A percentile compares a stretch with the other conserved stretches of the same genome.
Evolutionary conservation across 1,140 invertebrate species (phyloP).

Genomic region (Ceratina calcarata): DNA sequence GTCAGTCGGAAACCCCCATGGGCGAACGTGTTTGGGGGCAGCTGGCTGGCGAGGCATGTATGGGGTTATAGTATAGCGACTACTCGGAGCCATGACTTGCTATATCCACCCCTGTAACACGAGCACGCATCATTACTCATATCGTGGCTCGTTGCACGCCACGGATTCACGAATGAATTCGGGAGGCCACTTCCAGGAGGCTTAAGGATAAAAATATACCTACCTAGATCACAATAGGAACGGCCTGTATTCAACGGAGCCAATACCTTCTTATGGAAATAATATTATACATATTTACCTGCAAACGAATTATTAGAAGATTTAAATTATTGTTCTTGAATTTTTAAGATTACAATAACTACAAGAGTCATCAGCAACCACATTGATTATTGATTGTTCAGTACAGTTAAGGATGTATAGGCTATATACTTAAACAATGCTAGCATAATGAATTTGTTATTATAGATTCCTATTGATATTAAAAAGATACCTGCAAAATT

Average conservation of each 20-base stretch:
- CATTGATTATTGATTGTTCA: too few species aligned
- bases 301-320: too few species aligned
- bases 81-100: constrained; percentile 77
- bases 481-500: too few species aligned
- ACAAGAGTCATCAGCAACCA: too few species aligned
- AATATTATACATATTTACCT: too few species aligned
- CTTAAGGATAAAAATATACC: constrained; percentile 57
- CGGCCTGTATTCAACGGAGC: constrained; percentile 10
- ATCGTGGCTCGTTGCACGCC: constrained; percentile 75
- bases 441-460: too few species aligned
- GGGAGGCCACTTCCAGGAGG: constrained; percentile 60
- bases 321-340: too few species aligned
- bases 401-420: too few species aligned
- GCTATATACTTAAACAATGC: too few species aligned
- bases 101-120: constrained; percentile 74
- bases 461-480: too few species aligned
- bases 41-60: constrained; percentile 67
- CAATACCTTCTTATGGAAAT: too few species aligned
- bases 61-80: constrained; percentile 62
- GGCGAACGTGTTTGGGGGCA: constrained; percentile 71
- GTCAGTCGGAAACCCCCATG: constrained; percentile 64
- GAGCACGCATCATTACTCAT: constrained; percentile 80
- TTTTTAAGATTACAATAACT: too few species aligned
- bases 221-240: constrained; percentile 46
- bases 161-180: constrained; percentile 66